Evolutionary conservation across 2,113 vertebrate species (phyloP).

Genomic region (Dipodomys spectabilis): DNA sequence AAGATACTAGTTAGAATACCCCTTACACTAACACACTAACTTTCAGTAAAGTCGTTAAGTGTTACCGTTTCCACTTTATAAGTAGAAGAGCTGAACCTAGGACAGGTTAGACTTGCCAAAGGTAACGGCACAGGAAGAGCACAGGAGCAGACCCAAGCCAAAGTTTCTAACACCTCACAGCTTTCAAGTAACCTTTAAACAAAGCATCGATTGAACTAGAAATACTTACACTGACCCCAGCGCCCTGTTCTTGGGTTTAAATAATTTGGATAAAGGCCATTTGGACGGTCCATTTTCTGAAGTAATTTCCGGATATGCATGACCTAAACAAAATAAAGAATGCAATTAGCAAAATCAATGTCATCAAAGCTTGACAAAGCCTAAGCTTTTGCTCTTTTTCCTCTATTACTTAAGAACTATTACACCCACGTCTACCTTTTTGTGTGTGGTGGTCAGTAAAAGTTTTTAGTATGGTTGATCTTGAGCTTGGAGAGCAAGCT

Average conservation of each 20-base stretch:
- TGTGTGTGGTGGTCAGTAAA: neutral
- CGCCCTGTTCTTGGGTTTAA: slow-evolving; percentile 98
- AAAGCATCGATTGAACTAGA: slow-evolving; percentile 44
- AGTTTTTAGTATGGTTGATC: neutral
- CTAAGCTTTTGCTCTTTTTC: neutral
- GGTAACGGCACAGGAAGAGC: neutral
- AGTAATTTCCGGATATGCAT: slow-evolving; percentile 98
- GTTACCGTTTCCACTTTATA: neutral
- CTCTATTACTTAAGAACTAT: neutral
- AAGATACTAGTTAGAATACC: slow-evolving; percentile 5
- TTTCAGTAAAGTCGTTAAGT: slow-evolving; percentile 25
- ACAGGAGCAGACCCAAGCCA: neutral
- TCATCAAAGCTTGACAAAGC: slow-evolving; percentile 20
- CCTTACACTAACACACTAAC: neutral
- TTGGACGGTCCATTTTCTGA: slow-evolving; percentile 99
- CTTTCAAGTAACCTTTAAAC: slow-evolving; percentile 32
- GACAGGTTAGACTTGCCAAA: slow-evolving; percentile 3
- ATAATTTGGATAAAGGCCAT: slow-evolving; percentile 99
- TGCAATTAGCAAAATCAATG: slow-evolving; percentile 55
- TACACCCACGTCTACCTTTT: neutral
- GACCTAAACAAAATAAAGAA: slow-evolving; percentile 89
- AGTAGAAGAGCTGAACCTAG: slow-evolving; percentile 34
- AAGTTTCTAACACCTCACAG: neutral
- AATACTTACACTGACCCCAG: slow-evolving; percentile 98
- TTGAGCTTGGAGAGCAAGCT: too few species aligned